Base-by-base conservation (phyloP, 2,888 invertebrate species). In the Pemphredon lugubris region DNA sequence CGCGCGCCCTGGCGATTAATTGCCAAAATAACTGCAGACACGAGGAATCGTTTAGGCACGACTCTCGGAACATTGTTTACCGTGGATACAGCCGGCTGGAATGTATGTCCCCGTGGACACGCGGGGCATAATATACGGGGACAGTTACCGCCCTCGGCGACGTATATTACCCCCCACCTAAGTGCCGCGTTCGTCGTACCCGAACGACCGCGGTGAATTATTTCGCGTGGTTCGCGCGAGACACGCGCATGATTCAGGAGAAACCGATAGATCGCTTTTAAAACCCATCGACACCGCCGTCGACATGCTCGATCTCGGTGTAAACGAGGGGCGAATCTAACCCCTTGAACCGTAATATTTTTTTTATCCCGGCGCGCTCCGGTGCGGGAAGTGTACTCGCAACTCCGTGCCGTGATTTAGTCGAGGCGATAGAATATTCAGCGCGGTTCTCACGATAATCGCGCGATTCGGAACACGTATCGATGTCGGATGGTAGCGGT, bases 21-120 rank as follows among this genome's bases (percentile, higher is more conserved):
- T 84, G 85, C 83, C 77, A 83, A 87, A 87, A 87, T 86, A 86
- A 85, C 82, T 71, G 73, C 72, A 83, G 84, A 88, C 86, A 87
- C 83, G 85, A 85, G 82, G 86, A 87, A 87, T 87, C 86, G 85
- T 86, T 88, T 88, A 87, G 81, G 75, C 70, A 55, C 77, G 72
- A 63, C 65, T 68, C 78, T 74, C 80, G 79, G 80, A 76, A 79
- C 83, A 79, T 83, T 84, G 86, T 83, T 79, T 82, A 72, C 70
- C 76, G 61, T 68, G 79, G 76, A 50, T 70, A 73, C 57, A 73
- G 59, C 61, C 69, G 50, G 64, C 64, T 50, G 82, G 83, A 81
- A 82, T 79, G 80, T 74, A 73, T 77, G 82, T 76, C 74, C 83
- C 82, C 75, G 81, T 76, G 81, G 83, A 84, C 83, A 77, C 79